phyloP scores from a whole-genome alignment of 2,888 invertebrate genomes.

The Scaptodrosophila latifasciaeformis region DNA sequence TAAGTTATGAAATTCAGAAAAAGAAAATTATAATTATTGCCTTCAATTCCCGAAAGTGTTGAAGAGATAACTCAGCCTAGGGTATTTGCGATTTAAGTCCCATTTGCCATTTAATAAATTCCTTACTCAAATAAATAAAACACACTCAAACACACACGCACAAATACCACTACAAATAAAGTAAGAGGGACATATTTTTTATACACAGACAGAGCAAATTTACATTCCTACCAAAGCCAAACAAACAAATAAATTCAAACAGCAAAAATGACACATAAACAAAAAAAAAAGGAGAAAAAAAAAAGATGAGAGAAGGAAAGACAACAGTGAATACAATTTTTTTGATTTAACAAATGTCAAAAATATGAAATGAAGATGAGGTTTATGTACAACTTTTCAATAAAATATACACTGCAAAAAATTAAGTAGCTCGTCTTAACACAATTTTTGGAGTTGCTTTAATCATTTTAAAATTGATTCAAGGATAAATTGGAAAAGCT shows the following conservation, averaged over 20 bases:
- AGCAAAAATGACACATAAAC: slow-evolving; percentile 55
- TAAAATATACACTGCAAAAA: slow-evolving; percentile 39
- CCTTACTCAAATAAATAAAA: slow-evolving; percentile 49
- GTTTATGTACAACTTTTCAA: slow-evolving; percentile 44
- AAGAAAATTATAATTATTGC: too few relatives aligned
- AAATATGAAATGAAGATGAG: slow-evolving; percentile 53
- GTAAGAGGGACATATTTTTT: slow-evolving; percentile 4
- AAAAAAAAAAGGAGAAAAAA: slow-evolving; percentile 33
- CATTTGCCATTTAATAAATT: slow-evolving; percentile 51
- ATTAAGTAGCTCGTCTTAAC: neutral
- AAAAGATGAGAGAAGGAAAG: slow-evolving; percentile 19
- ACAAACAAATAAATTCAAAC: slow-evolving; percentile 66
- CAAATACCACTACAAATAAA: neutral
- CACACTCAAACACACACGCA: slow-evolving; percentile 12
- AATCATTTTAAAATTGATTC: too few relatives aligned
- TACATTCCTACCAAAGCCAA: slow-evolving; percentile 56
- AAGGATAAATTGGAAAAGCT: too few relatives aligned
- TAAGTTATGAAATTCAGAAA: too few relatives aligned
- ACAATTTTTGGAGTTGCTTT: slow-evolving; percentile 11
- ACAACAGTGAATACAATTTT: slow-evolving; percentile 50
- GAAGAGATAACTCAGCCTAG: slow-evolving; percentile 39
- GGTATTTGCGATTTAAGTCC: slow-evolving; percentile 38
- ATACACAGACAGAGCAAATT: slow-evolving; percentile 54
- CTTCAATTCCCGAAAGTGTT: too few relatives aligned
- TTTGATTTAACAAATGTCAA: slow-evolving; percentile 63